Evolutionary conservation across 1,140 invertebrate genomes (phyloP).

Genomic region (Drosophila dunni): DNA sequence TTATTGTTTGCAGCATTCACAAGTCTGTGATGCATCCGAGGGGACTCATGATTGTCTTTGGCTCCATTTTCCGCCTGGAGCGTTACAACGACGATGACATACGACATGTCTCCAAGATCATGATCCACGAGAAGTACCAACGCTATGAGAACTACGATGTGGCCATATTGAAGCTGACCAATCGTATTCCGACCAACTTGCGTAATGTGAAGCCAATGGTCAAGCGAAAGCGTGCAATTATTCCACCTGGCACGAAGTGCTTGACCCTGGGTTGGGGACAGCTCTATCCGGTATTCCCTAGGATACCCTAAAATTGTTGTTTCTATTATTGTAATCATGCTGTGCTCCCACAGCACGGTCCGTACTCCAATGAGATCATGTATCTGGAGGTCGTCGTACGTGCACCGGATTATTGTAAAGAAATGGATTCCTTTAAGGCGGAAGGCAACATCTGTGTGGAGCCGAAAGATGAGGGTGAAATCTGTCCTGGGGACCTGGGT

Average conservation of each 20-base stretch:
- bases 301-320: too few relatives aligned
- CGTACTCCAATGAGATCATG: conserved; percentile 53
- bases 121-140: conserved; percentile 51
- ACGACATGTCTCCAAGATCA: conserved; percentile 27
- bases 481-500: conserved; percentile 64
- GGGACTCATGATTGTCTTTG: conserved; percentile 48
- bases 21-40: conserved; percentile 53
- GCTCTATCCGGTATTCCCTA: conserved; percentile 44
- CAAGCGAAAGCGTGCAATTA: background rate
- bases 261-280: conserved; percentile 65
- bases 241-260: background rate
- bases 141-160: conserved; percentile 51
- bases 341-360: conserved; percentile 50
- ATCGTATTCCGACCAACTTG: conserved; percentile 32
- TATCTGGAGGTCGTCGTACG: conserved; percentile 40
- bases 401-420: background rate
- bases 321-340: background rate
- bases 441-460: conserved; percentile 31
- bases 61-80: background rate
- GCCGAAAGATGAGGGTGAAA: background rate
- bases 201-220: conserved; percentile 31
- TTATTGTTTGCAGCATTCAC: conserved; percentile 31
- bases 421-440: background rate
- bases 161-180: conserved; percentile 34
- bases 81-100: background rate